phyloP scores from a whole-genome alignment of 2,113 vertebrate genomes.

The Nothoprocta perdicaria region DNA sequence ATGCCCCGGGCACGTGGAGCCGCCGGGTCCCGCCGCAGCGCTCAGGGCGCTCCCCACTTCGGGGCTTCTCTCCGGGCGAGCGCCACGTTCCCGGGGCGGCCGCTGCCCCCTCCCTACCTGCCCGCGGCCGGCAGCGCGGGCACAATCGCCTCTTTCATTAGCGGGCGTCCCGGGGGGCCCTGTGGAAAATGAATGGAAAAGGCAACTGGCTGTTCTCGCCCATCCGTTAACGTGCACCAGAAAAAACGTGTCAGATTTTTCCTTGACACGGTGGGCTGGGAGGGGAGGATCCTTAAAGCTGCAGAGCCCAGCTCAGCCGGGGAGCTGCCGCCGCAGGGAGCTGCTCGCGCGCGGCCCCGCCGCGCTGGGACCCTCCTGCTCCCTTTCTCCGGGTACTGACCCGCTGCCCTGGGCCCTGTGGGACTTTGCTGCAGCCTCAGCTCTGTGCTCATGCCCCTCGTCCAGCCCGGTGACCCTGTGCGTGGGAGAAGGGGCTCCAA shows the following conservation, averaged over 20 bases:
- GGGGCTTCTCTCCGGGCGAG: background rate
- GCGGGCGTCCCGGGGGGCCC: background rate
- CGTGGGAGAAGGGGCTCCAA: background rate
- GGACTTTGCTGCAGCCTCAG: background rate
- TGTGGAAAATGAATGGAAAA: slow-evolving; percentile 70
- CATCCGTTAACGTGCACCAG: slow-evolving; percentile 32
- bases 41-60: background rate
- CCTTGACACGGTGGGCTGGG: slow-evolving; percentile 16
- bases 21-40: background rate
- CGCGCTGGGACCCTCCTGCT: background rate
- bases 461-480: accelerated
- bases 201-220: slow-evolving; percentile 61
- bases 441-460: background rate
- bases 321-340: background rate
- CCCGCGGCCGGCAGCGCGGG: background rate
- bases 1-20: background rate
- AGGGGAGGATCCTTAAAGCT: slow-evolving; percentile 57
- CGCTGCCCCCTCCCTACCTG: slow-evolving; percentile 28
- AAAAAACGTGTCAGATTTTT: slow-evolving; percentile 70
- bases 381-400: background rate
- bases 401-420: accelerated
- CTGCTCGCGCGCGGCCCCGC: background rate
- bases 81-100: background rate
- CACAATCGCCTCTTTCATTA: slow-evolving; percentile 60
- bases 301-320: background rate